A percentile compares a stretch with the other conserved stretches of the same genome.
Evolutionary conservation across 2,113 vertebrate genomes (phyloP).

Genomic region (Mastomys coucha): DNA sequence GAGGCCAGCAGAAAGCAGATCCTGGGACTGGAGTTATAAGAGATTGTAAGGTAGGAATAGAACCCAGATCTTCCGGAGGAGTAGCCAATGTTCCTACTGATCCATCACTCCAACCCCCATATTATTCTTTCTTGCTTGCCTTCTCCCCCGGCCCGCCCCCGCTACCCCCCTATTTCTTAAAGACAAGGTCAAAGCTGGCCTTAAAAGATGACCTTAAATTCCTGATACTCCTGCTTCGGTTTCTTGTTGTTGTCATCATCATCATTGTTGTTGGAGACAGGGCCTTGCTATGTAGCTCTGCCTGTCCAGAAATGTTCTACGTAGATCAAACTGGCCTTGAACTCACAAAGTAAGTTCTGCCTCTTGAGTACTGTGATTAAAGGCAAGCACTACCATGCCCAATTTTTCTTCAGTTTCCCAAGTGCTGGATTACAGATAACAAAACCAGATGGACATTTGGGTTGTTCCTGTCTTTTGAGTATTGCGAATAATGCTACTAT

Average conservation of each 20-base stretch:
- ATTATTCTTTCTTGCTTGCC: neutral
- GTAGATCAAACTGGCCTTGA: neutral
- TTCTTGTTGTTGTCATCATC: neutral
- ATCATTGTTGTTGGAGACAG: neutral
- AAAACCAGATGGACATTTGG: neutral
- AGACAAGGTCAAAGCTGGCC: neutral
- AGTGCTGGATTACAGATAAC: neutral
- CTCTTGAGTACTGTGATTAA: neutral
- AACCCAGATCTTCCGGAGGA: neutral
- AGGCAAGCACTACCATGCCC: neutral
- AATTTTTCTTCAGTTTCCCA: neutral
- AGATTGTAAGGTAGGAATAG: neutral
- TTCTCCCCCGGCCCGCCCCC: fast-evolving
- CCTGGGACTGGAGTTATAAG: neutral
- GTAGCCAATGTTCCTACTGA: neutral
- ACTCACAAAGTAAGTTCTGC: neutral
- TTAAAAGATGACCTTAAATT: neutral
- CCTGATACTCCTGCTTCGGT: neutral
- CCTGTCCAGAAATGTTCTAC: neutral
- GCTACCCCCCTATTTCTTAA: neutral
- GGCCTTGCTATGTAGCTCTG: neutral
- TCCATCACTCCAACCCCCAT: neutral
- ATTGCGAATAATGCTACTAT: neutral
- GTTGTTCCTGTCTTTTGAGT: neutral
- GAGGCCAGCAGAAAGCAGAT: neutral